Evolutionary conservation across 1,140 invertebrate genomes (phyloP).

Genomic region (Zaprionus camerounensis): DNA sequence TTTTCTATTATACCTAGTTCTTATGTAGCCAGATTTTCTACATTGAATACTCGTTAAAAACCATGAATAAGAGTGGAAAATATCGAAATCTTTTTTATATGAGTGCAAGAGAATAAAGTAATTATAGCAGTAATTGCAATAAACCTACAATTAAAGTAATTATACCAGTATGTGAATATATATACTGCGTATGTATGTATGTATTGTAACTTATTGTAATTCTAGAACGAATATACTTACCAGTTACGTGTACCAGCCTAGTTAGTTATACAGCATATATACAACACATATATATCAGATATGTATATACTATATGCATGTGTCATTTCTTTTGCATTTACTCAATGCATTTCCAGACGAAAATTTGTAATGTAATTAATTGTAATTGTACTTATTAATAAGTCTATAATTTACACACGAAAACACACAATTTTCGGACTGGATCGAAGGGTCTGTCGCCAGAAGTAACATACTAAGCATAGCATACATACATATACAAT

Average conservation of each 20-base stretch:
- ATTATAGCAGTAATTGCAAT: slow-evolving; percentile 35
- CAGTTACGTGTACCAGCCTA: slow-evolving; percentile 45
- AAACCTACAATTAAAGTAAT: slow-evolving; percentile 10
- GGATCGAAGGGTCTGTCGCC: slow-evolving; percentile 27
- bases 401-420: slow-evolving; percentile 56
- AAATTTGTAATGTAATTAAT: slow-evolving; percentile 72
- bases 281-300: slow-evolving; percentile 19
- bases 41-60: slow-evolving; percentile 55
- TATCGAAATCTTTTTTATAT: slow-evolving; percentile 42
- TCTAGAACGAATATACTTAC: slow-evolving; percentile 57
- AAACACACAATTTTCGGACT: slow-evolving; percentile 10
- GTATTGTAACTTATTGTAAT: slow-evolving; percentile 71
- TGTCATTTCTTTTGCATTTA: slow-evolving; percentile 76
- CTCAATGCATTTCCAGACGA: slow-evolving; percentile 76
- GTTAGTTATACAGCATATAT: slow-evolving; percentile 57
- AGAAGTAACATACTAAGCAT: slow-evolving; percentile 23
- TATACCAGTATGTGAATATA: slow-evolving; percentile 21
- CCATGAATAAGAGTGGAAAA: slow-evolving; percentile 2
- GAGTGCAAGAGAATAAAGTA: slow-evolving; percentile 29
- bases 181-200: slow-evolving; percentile 3
- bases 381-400: slow-evolving; percentile 70
- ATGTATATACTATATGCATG: slow-evolving; percentile 17
- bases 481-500: slow-evolving; percentile 18
- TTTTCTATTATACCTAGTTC: slow-evolving; percentile 47
- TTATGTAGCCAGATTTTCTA: slow-evolving; percentile 62